A percentile compares a stretch with the other conserved stretches of the same genome.
Evolutionary conservation across 2,797 vertebrate genomes (phyloP).

Genomic region (Chelon auratus): DNA sequence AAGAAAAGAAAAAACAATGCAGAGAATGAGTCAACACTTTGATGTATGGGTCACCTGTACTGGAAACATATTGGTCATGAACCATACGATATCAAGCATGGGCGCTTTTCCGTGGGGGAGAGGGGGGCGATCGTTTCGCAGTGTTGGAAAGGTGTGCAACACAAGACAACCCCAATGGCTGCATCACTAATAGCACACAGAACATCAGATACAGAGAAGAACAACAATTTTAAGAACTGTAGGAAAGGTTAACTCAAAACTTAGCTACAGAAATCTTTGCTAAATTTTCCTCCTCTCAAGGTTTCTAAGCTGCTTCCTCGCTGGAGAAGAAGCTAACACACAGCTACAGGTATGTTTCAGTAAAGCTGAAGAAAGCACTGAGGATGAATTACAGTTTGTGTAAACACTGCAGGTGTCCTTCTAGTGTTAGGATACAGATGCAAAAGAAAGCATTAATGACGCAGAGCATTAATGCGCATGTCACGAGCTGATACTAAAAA

Average conservation of each 20-base stretch:
- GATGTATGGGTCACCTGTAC: conserved; percentile 99
- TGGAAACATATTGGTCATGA: conserved; percentile 99
- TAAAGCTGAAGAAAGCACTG: conserved; percentile 38
- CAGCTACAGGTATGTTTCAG: conserved; percentile 41
- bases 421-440: conserved; percentile 21
- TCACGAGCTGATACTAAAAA: conserved; percentile 30
- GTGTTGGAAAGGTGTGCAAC: conserved; percentile 99
- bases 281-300: neutral
- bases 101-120: conserved; percentile 81
- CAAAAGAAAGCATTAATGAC: conserved; percentile 34
- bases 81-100: conserved; percentile 99
- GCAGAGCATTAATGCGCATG: conserved; percentile 51
- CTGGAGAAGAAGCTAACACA: conserved; percentile 26
- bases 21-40: conserved; percentile 99
- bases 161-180: conserved; percentile 99
- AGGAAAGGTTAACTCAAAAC: conserved; percentile 93
- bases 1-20: conserved; percentile 79
- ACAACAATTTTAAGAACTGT: conserved; percentile 98
- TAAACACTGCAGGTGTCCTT: conserved; percentile 28
- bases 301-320: conserved; percentile 46
- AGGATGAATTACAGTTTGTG: conserved; percentile 31
- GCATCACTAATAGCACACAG: conserved; percentile 99
- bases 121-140: conserved; percentile 93
- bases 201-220: conserved; percentile 99
- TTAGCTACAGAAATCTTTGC: conserved; percentile 73